Base-by-base conservation (phyloP, 1,140 invertebrate species). In the Hyphantria cunea region DNA sequence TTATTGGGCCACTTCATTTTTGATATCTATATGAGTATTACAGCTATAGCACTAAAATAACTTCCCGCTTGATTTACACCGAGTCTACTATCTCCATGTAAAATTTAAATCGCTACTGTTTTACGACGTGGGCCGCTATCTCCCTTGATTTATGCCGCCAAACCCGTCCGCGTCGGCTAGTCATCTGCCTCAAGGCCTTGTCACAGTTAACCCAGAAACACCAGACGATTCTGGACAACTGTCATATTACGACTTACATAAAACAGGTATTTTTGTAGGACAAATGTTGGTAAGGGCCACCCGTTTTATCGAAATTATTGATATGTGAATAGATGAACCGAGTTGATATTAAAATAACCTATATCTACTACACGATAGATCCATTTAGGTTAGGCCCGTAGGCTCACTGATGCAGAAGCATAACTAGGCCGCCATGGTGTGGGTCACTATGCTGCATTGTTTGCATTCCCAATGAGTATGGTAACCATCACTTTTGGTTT, bases 201-300 rank as follows among this genome's bases (percentile, higher is more conserved):
- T 78, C 70, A 66, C 71, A 68, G 65, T 66, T 75, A 72, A 70
- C 72, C 75, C 69, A 78, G 66, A 74, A 79, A 76, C 68, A 44
- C 55, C 49, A 59, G 17, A 25, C 17, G 55, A 37, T 31, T 13
- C 17, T 47, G 31, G 32, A 56, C 32, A 39, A 59, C 42, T 56
- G 31, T 47, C 32, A 14, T 33, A 39, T 45, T 17, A 12, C 37
- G n/a, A 39, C n/a, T 39, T 39, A n/a, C 37, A 12, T 44, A 8
- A 37, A 37, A 37, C 34, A 37, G 34, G 34, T 37, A 37, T 37
- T 37, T 37, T 37, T 37, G 34, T 37, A 7, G 34, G 11, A 37
- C 34, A 37, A 37, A 37, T 11, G 34, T 37, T 37, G 17, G 17
- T 37, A 37, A 8, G 11, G 8, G 34, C 34, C 34, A 4, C n/a